phyloP scores from a whole-genome alignment of 2,113 vertebrate genomes.

The Myxocyprinus asiaticus region DNA sequence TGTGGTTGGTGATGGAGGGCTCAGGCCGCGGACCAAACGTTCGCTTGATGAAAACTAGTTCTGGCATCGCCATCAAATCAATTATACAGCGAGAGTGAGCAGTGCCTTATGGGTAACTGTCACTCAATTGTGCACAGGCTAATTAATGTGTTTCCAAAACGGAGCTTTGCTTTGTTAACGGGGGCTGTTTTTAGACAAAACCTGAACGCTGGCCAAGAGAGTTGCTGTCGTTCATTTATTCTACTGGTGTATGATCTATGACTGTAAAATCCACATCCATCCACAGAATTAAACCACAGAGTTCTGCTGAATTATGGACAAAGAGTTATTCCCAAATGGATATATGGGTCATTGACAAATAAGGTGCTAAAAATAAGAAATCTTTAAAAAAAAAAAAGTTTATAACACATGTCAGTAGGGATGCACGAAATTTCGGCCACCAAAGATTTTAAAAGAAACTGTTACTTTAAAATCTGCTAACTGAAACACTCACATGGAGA shows the following conservation, averaged over 20 bases:
- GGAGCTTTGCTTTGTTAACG: slow-evolving; percentile 52
- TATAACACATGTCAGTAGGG: no score
- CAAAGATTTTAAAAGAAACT: no score
- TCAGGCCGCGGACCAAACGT: slow-evolving; percentile 70
- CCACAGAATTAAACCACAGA: no score
- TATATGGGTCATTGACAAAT: no score
- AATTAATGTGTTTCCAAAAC: slow-evolving; percentile 76
- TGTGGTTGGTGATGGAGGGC: not conserved
- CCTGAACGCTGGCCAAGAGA: slow-evolving; percentile 69
- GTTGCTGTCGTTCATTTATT: slow-evolving; percentile 67
- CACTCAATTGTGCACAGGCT: slow-evolving; percentile 75
- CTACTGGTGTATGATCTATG: slow-evolving; percentile 61
- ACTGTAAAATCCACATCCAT: no score
- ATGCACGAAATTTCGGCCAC: no score
- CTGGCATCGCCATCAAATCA: slow-evolving; percentile 75
- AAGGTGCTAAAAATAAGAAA: no score
- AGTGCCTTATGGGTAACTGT: slow-evolving; percentile 77
- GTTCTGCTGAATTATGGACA: no score
- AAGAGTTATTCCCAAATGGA: no score
- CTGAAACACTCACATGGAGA: no score
- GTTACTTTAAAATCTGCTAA: no score
- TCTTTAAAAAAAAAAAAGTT: no score
- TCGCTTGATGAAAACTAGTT: slow-evolving; percentile 66
- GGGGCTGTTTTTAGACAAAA: slow-evolving; percentile 73
- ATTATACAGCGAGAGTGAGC: slow-evolving; percentile 72